phyloP scores from a whole-genome alignment of 2,113 vertebrate species.

The Actenoides lindsayi region DNA sequence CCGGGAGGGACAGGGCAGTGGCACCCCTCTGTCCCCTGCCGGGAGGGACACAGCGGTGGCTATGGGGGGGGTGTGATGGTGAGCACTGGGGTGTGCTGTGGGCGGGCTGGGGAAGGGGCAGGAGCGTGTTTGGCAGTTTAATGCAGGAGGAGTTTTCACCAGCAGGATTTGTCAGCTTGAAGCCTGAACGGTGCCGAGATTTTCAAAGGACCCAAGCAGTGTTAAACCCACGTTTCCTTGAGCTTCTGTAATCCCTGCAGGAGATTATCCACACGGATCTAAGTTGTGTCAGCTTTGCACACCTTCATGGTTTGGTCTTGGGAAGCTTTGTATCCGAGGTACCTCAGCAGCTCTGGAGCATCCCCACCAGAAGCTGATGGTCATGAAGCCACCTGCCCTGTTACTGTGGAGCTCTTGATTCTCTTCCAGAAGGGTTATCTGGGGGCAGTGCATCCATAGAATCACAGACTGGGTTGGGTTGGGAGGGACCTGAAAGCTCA shows the following conservation, averaged over 20 bases:
- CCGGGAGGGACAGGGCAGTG: too few relatives aligned
- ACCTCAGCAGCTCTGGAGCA: accelerated
- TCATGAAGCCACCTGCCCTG: accelerated
- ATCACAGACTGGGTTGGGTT: too few relatives aligned
- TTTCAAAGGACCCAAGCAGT: neutral
- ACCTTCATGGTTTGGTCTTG: neutral
- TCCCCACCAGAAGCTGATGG: neutral
- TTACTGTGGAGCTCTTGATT: neutral
- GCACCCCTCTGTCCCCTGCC: neutral
- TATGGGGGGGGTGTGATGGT: neutral
- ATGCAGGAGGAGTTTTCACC: accelerated
- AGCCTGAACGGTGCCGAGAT: too few relatives aligned
- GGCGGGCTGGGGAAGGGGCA: neutral
- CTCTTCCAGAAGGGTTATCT: neutral
- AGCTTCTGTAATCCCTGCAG: too few relatives aligned
- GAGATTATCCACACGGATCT: too few relatives aligned
- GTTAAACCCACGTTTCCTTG: neutral
- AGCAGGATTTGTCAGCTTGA: too few relatives aligned
- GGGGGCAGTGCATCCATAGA: too few relatives aligned
- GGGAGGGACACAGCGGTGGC: accelerated
- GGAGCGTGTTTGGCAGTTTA: neutral
- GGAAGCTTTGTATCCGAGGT: neutral
- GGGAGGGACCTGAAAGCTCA: too few relatives aligned
- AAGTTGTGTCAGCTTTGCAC: neutral
- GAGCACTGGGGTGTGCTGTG: accelerated